Evolutionary conservation across 2,797 vertebrate species (phyloP).

Genomic region (Borostomias antarcticus): DNA sequence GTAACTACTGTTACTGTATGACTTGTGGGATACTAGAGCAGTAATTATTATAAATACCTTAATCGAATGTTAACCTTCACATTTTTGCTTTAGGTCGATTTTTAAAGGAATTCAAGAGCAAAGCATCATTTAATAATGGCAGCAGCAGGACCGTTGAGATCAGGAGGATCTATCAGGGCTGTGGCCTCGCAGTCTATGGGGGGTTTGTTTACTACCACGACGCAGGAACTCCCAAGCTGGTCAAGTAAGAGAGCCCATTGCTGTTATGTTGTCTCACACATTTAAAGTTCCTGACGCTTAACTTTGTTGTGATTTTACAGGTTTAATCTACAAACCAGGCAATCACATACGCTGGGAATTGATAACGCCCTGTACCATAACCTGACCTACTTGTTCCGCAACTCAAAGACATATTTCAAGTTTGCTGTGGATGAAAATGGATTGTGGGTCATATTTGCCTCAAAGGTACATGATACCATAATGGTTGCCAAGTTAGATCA

Average conservation of each 20-base stretch:
- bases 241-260: constrained; percentile 75
- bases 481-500: constrained; percentile 81
- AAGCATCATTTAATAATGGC: constrained; percentile 62
- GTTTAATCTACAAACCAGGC: constrained; percentile 73
- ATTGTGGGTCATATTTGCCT: constrained; percentile 89
- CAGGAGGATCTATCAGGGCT: constrained; percentile 81
- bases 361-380: constrained; percentile 78
- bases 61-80: too few species aligned
- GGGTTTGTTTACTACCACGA: constrained; percentile 85
- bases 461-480: constrained; percentile 69
- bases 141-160: constrained; percentile 70
- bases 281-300: not conserved
- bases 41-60: too few species aligned
- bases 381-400: constrained; percentile 85
- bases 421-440: constrained; percentile 87
- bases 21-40: too few species aligned
- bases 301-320: constrained; percentile 61
- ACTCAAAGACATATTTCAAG: constrained; percentile 94
- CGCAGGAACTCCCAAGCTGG: constrained; percentile 79
- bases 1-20: not conserved
- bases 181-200: constrained; percentile 84
- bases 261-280: not conserved
- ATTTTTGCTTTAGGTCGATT: constrained; percentile 71
- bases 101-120: constrained; percentile 78
- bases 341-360: constrained; percentile 66